These are phyloP conservation scores for Phalacrocorax aristotelis DNA, from an alignment of 2,113 vertebrate species.

Conservation along the genomic window DNA sequence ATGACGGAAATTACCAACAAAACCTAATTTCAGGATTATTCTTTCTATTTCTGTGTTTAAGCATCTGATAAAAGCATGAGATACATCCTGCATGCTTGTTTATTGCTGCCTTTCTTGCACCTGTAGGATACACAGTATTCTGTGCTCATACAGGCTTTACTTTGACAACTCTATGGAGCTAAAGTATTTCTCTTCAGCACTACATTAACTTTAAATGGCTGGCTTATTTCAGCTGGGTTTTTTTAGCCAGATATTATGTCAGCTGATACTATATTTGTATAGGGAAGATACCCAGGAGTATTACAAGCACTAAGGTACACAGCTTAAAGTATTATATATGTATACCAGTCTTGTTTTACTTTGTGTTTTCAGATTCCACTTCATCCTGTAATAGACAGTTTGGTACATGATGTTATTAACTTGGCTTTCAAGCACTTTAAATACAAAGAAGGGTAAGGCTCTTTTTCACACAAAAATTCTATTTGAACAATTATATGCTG, in stretches of 20 bases:
- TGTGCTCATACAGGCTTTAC: neutral
- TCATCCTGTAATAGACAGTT: slow-evolving; percentile 94
- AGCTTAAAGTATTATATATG: neutral
- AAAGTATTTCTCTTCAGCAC: neutral
- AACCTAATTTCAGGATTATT: neutral
- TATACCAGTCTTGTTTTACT: neutral
- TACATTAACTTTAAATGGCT: neutral
- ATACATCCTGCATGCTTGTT: neutral
- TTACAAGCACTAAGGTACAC: neutral
- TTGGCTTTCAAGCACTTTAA: slow-evolving; percentile 99
- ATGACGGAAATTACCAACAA: neutral
- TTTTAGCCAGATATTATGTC: neutral
- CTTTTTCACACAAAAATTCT: neutral
- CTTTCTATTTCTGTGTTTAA: neutral
- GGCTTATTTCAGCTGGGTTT: neutral
- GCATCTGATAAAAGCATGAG: neutral
- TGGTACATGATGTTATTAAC: slow-evolving; percentile 97
- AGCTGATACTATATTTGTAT: neutral
- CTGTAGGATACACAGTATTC: neutral
- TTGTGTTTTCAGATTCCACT: slow-evolving; percentile 87
- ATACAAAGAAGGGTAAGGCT: slow-evolving; percentile 96
- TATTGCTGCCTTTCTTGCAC: neutral
- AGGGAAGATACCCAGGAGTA: neutral
- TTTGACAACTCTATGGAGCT: neutral
- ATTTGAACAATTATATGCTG: neutral